A percentile compares a stretch with the other conserved stretches of the same genome.
Evolutionary conservation across 2,113 vertebrate species (phyloP).

Genomic region (Phocoena sinus): DNA sequence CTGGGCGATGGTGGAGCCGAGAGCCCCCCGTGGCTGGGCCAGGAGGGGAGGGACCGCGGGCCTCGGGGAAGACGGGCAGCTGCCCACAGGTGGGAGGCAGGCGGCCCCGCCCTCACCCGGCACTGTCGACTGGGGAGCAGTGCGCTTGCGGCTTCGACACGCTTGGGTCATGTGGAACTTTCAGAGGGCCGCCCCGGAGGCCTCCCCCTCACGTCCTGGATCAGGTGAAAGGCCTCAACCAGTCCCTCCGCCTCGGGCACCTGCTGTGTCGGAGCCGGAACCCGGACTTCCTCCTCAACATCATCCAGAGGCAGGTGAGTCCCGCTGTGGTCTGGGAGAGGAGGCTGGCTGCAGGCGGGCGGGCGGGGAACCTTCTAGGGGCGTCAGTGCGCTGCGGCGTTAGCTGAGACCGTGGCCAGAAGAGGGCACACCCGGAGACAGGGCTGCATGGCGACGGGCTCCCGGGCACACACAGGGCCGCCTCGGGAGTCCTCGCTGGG

Average conservation of each 20-base stretch:
- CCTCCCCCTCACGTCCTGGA: constrained; percentile 94
- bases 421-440: rapidly evolving
- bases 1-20: rapidly evolving
- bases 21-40: neutral
- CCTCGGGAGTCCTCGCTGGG: rapidly evolving
- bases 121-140: rapidly evolving
- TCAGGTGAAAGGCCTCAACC: constrained; percentile 94
- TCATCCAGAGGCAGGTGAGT: constrained; percentile 96
- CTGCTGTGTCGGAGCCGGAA: constrained; percentile 95
- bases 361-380: neutral
- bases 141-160: neutral
- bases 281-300: constrained; percentile 96
- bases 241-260: constrained; percentile 94
- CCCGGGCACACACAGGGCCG: neutral
- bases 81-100: neutral
- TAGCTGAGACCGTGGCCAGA: rapidly evolving
- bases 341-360: too few relatives aligned
- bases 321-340: rapidly evolving
- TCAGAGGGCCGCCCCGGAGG: constrained; percentile 93
- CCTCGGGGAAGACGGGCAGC: neutral
- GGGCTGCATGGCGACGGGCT: rapidly evolving
- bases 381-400: rapidly evolving
- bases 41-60: rapidly evolving
- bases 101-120: rapidly evolving
- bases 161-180: neutral